A percentile compares a stretch with the other conserved stretches of the same genome.
Evolutionary conservation across 1,140 invertebrate genomes (phyloP).

Genomic region (Dysdera silvatica): DNA sequence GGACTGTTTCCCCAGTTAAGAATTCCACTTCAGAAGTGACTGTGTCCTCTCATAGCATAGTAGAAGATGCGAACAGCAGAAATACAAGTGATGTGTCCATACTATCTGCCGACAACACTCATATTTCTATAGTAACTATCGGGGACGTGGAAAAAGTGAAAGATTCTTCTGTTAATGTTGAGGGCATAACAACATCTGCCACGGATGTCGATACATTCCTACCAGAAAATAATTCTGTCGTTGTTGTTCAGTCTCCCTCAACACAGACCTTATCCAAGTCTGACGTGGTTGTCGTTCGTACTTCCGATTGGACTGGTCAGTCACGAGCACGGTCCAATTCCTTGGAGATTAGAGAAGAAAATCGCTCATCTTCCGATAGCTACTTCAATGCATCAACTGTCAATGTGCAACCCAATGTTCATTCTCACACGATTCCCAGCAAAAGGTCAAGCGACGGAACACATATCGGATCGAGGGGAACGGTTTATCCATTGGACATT

Average conservation of each 20-base stretch:
- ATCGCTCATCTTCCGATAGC: too few species aligned
- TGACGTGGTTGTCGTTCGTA: slow-evolving; percentile 18
- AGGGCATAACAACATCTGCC: slow-evolving; percentile 29
- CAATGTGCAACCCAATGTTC: too few species aligned
- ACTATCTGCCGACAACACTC: slow-evolving; percentile 48
- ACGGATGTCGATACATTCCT: slow-evolving; percentile 27
- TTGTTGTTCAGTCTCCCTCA: slow-evolving; percentile 4
- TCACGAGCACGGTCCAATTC: too few species aligned
- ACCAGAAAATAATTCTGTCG: slow-evolving; percentile 12
- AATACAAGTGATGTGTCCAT: slow-evolving; percentile 15
- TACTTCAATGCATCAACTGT: too few species aligned
- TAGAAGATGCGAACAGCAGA: slow-evolving; percentile 19
- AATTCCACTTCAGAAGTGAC: slow-evolving; percentile 34
- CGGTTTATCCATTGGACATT: too few species aligned
- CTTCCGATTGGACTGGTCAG: slow-evolving; percentile 21
- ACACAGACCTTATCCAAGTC: slow-evolving; percentile 16
- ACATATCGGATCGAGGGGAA: too few species aligned
- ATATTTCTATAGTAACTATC: slow-evolving; percentile 81
- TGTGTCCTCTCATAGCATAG: slow-evolving; percentile 34
- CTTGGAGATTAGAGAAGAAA: too few species aligned
- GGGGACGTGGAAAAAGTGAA: slow-evolving; percentile 54
- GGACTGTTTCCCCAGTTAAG: too few species aligned
- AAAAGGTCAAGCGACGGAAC: too few species aligned
- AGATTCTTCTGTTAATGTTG: slow-evolving; percentile 30
- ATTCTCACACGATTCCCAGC: too few species aligned